phyloP scores from a whole-genome alignment of 2,113 vertebrate genomes.

The Pangasianodon gigas region DNA sequence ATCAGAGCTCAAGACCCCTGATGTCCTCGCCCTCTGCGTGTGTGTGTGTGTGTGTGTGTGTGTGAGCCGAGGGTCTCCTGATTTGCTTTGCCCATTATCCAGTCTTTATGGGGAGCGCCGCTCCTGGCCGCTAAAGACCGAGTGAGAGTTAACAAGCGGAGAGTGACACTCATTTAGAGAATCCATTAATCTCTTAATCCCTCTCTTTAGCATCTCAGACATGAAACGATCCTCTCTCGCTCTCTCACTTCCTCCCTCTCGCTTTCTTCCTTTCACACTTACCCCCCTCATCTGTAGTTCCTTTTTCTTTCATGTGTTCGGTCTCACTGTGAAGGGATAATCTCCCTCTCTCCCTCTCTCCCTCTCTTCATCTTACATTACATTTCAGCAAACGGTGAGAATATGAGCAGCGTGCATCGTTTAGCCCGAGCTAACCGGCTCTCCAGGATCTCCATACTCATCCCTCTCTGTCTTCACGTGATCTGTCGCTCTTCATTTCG shows the following conservation, averaged over 20 bases:
- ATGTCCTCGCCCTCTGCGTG: constrained; percentile 33
- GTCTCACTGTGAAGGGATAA: constrained; percentile 37
- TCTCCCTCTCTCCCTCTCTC: constrained; percentile 57
- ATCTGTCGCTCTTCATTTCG: constrained; percentile 14
- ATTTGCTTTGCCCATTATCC: constrained; percentile 36
- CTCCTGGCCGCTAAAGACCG: constrained; percentile 28
- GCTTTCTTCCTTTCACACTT: constrained; percentile 33
- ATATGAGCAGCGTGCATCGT: background rate
- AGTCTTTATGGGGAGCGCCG: background rate
- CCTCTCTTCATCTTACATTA: constrained; percentile 11
- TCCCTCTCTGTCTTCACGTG: constrained; percentile 20
- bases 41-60: background rate
- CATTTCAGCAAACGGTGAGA: background rate
- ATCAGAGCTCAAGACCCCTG: constrained; percentile 45
- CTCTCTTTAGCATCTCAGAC: constrained; percentile 43
- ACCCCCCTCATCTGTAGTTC: constrained; percentile 23
- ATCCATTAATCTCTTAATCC: constrained; percentile 47
- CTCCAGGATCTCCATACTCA: background rate
- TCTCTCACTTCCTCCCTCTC: constrained; percentile 23
- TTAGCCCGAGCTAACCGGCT: background rate
- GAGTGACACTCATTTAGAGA: constrained; percentile 45
- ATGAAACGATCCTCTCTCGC: constrained; percentile 34
- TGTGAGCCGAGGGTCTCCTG: constrained; percentile 18
- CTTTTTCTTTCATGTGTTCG: constrained; percentile 34
- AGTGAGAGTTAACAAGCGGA: constrained; percentile 36